Base-by-base conservation (phyloP, 1,140 invertebrate species). In the Drosophila tristis region DNA sequence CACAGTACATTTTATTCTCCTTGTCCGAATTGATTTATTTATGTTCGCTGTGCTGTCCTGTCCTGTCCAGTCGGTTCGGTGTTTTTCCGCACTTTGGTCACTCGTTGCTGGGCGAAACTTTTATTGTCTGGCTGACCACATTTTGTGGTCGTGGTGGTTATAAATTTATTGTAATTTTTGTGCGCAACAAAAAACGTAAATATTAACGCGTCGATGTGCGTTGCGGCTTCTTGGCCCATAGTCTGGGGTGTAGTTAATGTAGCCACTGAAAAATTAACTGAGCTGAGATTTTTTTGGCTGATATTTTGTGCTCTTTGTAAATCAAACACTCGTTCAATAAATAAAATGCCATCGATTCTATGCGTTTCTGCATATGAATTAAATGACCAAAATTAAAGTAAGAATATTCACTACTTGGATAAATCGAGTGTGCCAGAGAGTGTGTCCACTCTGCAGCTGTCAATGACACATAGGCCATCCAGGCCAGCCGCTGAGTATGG, bases 21-120 rank as follows among this genome's bases (percentile, higher is more conserved):
- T 65, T 72, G 79, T 89, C 79, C 78, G 71, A 87, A 87, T 87
- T 79, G 84, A 87, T 87, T 89, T 77, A 79, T 77, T 77, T 90
- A 79, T 89, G 61, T 57, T 72, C 43, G 50, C 35, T 67, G 4
- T 25, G 3, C 23, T 25, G 23, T 25, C 23, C 2, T 3, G 6
- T 6, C 26, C 26, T 29, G 26, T 29, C 26, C 26, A 7, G 57
- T 63, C 62, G 54, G 49, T 35, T 73, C 45, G 61, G 50, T 68
- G 55, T 63, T 62, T 70, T 63, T 74, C 50, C 58, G 29, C 48
- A 64, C 62, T 55, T 57, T 31, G 62, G 39, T 51, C 62, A 49
- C 50, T 62, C 29, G 57, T 62, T 65, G 77, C 65, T 55, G 45
- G 42, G 48, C 15, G 60, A 75, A 45, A 73, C 57, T 79, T 87